These are phyloP conservation scores for Macropodus opercularis DNA, from an alignment of 2,797 vertebrate species.

Conservation along the genomic window DNA sequence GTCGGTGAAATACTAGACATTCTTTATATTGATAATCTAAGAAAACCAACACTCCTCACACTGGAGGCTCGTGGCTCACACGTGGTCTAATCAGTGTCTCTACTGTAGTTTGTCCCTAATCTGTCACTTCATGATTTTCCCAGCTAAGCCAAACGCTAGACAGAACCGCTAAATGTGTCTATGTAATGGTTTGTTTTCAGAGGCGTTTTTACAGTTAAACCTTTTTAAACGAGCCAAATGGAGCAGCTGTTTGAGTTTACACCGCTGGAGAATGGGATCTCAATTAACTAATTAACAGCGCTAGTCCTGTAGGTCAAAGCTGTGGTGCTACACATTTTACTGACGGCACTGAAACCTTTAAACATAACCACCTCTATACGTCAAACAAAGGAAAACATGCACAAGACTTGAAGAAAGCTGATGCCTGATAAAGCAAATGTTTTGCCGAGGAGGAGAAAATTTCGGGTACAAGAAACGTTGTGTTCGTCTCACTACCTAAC, in stretches of 20 bases:
- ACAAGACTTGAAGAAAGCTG: not conserved
- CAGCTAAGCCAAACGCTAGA: conserved; percentile 38
- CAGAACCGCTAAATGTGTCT: conserved; percentile 30
- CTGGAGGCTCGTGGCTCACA: conserved; percentile 1
- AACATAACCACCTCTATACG: not conserved
- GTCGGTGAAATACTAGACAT: conserved; percentile 1
- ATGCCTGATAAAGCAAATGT: conserved; percentile 1
- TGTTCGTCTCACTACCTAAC: not conserved
- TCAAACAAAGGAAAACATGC: conserved; percentile 12
- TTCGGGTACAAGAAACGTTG: not conserved
- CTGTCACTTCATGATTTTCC: conserved; percentile 19
- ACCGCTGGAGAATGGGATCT: conserved; percentile 23
- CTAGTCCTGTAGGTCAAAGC: not conserved
- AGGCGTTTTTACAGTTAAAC: conserved; percentile 6
- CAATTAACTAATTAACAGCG: not conserved
- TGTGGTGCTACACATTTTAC: conserved; percentile 17
- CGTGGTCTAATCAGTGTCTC: conserved; percentile 2
- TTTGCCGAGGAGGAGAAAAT: not conserved
- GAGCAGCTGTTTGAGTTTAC: conserved; percentile 44
- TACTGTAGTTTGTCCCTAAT: no score
- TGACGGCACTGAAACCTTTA: no score
- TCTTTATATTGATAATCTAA: conserved; percentile 22
- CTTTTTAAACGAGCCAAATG: conserved; percentile 27
- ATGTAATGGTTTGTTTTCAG: conserved; percentile 16
- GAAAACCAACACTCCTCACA: conserved; percentile 13